Evolutionary conservation across 2,113 vertebrate species (phyloP).

Genomic region (Mustela lutreola): DNA sequence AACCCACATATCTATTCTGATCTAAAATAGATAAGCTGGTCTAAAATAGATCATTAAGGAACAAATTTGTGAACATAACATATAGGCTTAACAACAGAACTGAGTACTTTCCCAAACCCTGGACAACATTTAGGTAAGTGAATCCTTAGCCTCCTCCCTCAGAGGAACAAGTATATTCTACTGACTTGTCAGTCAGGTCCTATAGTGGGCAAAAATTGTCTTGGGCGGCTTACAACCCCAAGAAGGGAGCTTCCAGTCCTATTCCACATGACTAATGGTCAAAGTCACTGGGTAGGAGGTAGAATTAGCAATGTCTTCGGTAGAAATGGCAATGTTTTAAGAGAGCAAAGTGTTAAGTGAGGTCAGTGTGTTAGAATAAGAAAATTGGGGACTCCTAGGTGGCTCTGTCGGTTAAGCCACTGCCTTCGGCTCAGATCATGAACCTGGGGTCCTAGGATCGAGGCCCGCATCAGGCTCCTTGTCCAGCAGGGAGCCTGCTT

Average conservation of each 20-base stretch:
- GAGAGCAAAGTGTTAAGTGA: conserved; percentile 17
- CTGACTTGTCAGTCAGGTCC: conserved; percentile 23
- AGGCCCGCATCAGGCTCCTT: no score
- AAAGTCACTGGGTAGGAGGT: conserved; percentile 38
- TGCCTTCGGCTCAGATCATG: no score
- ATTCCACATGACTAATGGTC: background rate
- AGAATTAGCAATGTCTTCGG: conserved; percentile 13
- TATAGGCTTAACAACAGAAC: background rate
- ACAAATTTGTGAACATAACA: conserved; percentile 20
- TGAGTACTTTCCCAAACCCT: conserved; percentile 54
- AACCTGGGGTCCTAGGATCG: no score
- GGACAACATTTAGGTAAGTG: background rate
- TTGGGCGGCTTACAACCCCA: conserved; percentile 25
- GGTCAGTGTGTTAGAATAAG: background rate
- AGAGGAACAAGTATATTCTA: background rate
- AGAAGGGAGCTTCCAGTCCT: background rate
- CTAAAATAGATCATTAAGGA: conserved; percentile 35
- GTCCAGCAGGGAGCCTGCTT: no score
- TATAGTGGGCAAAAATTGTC: background rate
- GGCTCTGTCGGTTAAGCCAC: no score
- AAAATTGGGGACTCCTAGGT: background rate
- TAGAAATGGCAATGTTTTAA: conserved; percentile 53
- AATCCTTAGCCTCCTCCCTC: background rate
- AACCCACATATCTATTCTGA: background rate
- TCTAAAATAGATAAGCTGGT: conserved; percentile 52